phyloP scores from a whole-genome alignment of 1,140 invertebrate species.

The Papilio polytes region DNA sequence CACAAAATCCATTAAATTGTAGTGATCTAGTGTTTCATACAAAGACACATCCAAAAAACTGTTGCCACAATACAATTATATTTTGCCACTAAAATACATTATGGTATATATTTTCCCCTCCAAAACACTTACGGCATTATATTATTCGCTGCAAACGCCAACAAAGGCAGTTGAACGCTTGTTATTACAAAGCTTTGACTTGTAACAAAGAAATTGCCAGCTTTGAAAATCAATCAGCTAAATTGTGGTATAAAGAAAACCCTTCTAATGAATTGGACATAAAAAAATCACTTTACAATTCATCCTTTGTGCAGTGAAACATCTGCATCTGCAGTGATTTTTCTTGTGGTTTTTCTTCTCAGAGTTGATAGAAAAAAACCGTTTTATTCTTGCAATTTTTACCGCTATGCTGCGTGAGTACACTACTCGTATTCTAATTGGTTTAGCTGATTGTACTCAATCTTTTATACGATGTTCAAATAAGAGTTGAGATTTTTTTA shows the following conservation, averaged over 20 bases:
- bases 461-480: background rate
- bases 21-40: background rate
- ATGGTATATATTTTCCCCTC: background rate
- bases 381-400: background rate
- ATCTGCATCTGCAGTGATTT: background rate
- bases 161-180: background rate
- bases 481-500: too few species aligned
- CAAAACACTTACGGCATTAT: background rate
- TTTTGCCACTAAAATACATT: background rate
- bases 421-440: too few species aligned
- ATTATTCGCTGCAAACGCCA: background rate
- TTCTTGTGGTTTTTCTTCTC: too few species aligned
- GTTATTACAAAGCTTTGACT: slow-evolving; percentile 16
- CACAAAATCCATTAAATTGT: background rate
- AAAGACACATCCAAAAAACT: background rate
- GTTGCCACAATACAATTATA: background rate
- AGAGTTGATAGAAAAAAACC: background rate
- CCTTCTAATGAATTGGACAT: background rate
- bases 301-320: background rate
- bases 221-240: slow-evolving; percentile 10
- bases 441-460: background rate
- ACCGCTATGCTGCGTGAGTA: background rate
- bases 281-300: background rate
- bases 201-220: slow-evolving; percentile 8
- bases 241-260: slow-evolving; percentile 8